Evolutionary conservation across 2,888 invertebrate species (phyloP).

Genomic region (Pherbina coryleti): DNA sequence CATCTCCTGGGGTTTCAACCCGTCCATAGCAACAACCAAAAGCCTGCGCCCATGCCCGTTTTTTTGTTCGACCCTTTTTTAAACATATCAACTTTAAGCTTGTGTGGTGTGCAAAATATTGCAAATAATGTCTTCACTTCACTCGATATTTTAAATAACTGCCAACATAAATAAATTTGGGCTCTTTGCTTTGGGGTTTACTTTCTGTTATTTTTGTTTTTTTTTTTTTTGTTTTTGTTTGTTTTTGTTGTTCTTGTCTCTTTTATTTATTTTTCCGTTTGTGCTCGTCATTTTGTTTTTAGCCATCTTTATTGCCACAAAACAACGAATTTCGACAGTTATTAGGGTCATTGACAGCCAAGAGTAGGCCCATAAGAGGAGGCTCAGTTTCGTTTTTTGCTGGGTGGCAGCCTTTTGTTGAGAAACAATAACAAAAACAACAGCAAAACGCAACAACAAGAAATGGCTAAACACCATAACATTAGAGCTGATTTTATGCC

Average conservation of each 20-base stretch:
- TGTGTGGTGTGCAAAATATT: no score
- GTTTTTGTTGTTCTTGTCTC: no score
- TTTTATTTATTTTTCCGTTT: background rate
- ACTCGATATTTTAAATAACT: background rate
- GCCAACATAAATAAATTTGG: background rate
- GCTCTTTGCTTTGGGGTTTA: background rate
- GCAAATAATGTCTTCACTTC: no score
- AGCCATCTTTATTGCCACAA: constrained; percentile 1
- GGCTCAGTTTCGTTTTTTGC: background rate
- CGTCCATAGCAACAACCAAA: no score
- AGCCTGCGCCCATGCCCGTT: no score
- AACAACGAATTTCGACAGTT: constrained; percentile 25
- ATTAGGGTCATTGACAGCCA: constrained; percentile 20
- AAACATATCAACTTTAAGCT: no score
- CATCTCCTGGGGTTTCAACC: no score
- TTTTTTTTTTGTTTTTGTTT: background rate
- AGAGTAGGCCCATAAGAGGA: no score
- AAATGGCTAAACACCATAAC: no score
- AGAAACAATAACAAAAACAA: background rate
- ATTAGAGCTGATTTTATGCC: no score
- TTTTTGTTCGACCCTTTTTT: no score
- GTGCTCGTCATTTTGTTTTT: background rate
- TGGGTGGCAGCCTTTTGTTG: background rate
- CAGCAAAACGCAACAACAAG: no score
- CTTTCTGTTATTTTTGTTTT: background rate